Evolutionary conservation across 2,797 vertebrate genomes (phyloP), one percentile per base, ranked within the genome.

Genomic region (Gallinago nigripennis): DNA sequence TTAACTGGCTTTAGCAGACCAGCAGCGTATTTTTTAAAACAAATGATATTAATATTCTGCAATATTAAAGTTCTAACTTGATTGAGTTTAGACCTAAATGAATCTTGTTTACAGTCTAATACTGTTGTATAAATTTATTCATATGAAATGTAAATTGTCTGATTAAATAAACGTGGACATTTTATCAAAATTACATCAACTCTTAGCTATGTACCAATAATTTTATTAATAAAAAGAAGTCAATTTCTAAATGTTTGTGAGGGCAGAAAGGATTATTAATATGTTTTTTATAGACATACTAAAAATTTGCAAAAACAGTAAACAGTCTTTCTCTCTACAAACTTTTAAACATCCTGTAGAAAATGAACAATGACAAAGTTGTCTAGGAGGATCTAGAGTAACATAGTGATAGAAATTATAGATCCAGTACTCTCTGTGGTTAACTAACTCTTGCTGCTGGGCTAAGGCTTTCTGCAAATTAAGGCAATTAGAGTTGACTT

Each of bases 121-220:
- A n/a, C 63, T 65, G 30, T 78, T 90, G 37, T 86, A 61, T 83
- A 61, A 53, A 86, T 83, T 90, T 92, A 86, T 95, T 82, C n/a
- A 54, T 95, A 84, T 35, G 39, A 91, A 96, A 92, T 93, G 17
- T 63, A 88, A 95, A 88, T 94, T 51, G 6, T 71, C 50, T 88
- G 63, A 82, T 94, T 84, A 92, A 72, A 86, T 72, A 88, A 92
- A 76, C 35, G 13, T 58, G 51, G 92, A 71, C 6, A 51, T 90
- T 96, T 90, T 72, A 53, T 78, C 58, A 86, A 84, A 92, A 79
- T 95, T 84, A 27, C 11, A 65, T 86, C 50, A 86, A 48, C 31
- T 46, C 25, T 71, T 91, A 75, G 41, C 61, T 91, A 75, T 27
- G n/a, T 84, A 69, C 24, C 11, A 33, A 24, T 92, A 79, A 5